Evolutionary conservation across 1,140 invertebrate species (phyloP).

Genomic region (Limonius californicus): DNA sequence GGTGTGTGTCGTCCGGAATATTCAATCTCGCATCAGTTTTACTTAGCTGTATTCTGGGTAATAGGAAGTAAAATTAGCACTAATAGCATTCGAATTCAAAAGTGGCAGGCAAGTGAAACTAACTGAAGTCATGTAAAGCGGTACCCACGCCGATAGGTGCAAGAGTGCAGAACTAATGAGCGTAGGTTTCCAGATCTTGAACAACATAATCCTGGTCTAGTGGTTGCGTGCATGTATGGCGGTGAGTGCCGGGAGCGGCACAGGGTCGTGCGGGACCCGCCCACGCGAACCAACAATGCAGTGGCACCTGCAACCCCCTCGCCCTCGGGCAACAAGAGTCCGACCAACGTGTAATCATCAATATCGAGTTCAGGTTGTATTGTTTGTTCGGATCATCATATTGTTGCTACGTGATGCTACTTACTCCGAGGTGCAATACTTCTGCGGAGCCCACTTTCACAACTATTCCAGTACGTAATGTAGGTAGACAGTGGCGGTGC

Average conservation of each 20-base stretch:
- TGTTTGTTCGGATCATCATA: conserved; percentile 12
- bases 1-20: too few relatives aligned
- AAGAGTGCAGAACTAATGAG: conserved; percentile 34
- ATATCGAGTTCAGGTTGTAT: conserved; percentile 11
- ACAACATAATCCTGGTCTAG: conserved; percentile 31
- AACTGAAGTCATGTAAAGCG: neutral
- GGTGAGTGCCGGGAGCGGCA: conserved; percentile 22
- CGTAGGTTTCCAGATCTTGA: conserved; percentile 32
- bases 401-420: conserved; percentile 10
- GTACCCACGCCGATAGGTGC: conserved; percentile 21
- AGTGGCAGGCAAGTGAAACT: conserved; percentile 5
- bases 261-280: conserved; percentile 23
- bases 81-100: conserved; percentile 3
- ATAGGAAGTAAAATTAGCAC: conserved; percentile 4
- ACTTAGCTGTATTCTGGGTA: too few relatives aligned
- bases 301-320: conserved; percentile 22
- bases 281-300: conserved; percentile 22
- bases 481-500: too few relatives aligned
- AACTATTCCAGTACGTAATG: too few relatives aligned
- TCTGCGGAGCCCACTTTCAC: too few relatives aligned
- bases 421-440: too few relatives aligned
- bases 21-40: too few relatives aligned
- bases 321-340: conserved; percentile 10
- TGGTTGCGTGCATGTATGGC: conserved; percentile 22
- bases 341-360: neutral